Percentiles rank a stretch among this genome's conserved stretches.
These are phyloP conservation scores for Ceyx melanurus DNA, from an alignment of 2,113 vertebrate genomes.

Conservation along the genomic window DNA sequence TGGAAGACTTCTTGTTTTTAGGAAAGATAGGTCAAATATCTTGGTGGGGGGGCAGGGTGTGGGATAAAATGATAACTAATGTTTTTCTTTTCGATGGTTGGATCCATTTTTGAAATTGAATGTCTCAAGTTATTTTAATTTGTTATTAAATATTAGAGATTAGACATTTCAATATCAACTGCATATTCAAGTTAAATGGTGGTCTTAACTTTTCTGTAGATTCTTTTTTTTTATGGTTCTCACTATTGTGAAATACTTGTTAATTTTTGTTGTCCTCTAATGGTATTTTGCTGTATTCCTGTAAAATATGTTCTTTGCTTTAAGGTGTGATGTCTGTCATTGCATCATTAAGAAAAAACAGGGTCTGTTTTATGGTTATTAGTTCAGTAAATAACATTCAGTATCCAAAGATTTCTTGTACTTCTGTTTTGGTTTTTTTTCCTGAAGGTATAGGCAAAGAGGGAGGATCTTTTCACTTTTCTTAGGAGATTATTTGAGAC, in stretches of 20 bases:
- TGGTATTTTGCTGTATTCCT: background rate
- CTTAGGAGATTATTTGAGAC: background rate
- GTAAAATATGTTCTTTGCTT: background rate
- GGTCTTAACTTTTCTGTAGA: background rate
- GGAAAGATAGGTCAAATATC: background rate
- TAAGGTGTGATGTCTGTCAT: slow-evolving; percentile 15
- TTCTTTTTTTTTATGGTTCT: background rate
- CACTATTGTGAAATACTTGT: background rate
- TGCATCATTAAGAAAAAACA: background rate
- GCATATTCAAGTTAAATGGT: background rate
- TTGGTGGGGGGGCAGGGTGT: background rate
- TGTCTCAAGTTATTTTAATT: background rate
- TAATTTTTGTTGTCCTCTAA: background rate
- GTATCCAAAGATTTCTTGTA: background rate
- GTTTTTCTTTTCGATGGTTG: background rate
- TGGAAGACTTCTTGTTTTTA: background rate
- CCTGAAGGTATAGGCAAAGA: background rate
- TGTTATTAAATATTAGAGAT: background rate
- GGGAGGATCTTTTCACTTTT: background rate
- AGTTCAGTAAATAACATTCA: background rate
- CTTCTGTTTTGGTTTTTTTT: background rate
- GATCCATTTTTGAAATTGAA: background rate
- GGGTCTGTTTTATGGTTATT: background rate
- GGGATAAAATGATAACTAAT: background rate
- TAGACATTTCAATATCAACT: background rate